Evolutionary conservation across 2,113 vertebrate species (phyloP), one percentile per base, ranked within the genome.

Genomic region (Meriones unguiculatus): DNA sequence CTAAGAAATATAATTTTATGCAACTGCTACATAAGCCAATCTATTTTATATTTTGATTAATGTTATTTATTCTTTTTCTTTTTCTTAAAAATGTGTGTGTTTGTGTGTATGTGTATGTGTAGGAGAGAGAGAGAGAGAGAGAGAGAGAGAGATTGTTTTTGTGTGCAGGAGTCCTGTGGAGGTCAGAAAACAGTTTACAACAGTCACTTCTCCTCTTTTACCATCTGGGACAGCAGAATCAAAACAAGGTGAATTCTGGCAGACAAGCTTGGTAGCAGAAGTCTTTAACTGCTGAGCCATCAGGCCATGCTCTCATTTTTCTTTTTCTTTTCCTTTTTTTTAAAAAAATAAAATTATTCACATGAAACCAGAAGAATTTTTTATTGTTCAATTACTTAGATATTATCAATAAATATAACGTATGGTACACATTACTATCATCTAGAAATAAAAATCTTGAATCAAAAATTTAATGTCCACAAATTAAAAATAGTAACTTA

Each of bases 41-140:
- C 18, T 81, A 76, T 89, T 93, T 96, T 91, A 67, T 84, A 77
- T 77, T 91, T 96, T 89, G 41, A 89, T 95, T 77, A 94, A 92
- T n/a, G 28, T 64, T 95, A 86, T 2, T 78, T 1, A 18, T 54
- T 67, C 86, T 94, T 96, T 88, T 7, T 76, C 38, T 3, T 59
- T 78, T 28, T 87, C 13, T 78, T 57, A 57, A 57, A 46, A 46
- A 3, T 18, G 7, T 18, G 12, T 15, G 12, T 41, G 72, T 24
- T 20, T 75, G 38, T 72, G 35, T n/a, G 35, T 72, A 13, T 72
- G 38, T 76, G 10, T 76, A 46, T 46, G 46, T 46, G 46, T 46
- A 46, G 46, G 46, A 46, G 46, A 41, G 41, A 41, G 46, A 46
- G 46, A 46, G 46, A 46, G 5, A 46, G 46, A 46, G 46, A 46